These are phyloP conservation scores for Himalopsyche japonica DNA, from an alignment of 2,888 invertebrate genomes.

Conservation along the genomic window DNA sequence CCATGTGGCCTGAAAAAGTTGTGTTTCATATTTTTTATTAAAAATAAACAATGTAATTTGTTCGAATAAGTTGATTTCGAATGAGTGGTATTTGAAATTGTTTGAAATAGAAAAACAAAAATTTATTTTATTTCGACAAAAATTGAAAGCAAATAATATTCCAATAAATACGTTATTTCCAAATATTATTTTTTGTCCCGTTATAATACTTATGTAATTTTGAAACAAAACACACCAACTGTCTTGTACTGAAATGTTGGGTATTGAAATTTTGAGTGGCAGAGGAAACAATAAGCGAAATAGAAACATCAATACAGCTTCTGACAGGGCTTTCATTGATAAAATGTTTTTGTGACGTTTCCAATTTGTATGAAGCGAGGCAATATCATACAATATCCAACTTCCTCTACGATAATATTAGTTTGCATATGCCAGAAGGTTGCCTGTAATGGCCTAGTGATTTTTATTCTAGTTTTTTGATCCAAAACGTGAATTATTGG, in stretches of 20 bases:
- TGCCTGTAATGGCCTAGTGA: neutral
- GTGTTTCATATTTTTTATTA: too few species aligned
- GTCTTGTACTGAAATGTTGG: neutral
- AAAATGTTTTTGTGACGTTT: slow-evolving; percentile 19
- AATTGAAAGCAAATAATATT: too few species aligned
- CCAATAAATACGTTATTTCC: neutral
- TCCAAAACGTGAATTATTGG: too few species aligned
- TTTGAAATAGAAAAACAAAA: too few species aligned
- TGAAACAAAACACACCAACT: neutral
- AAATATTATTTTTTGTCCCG: neutral
- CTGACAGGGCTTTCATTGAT: slow-evolving; percentile 5
- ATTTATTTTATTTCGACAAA: too few species aligned
- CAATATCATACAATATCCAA: slow-evolving; percentile 7
- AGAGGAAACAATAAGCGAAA: neutral
- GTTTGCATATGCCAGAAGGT: neutral
- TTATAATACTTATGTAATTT: neutral
- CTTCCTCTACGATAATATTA: neutral
- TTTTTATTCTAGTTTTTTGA: too few species aligned
- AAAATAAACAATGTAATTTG: too few species aligned
- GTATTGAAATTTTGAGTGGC: neutral
- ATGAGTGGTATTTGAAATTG: too few species aligned
- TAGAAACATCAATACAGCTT: neutral
- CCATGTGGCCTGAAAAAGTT: too few species aligned
- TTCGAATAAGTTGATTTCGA: too few species aligned
- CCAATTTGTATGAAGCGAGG: slow-evolving; percentile 20